phyloP scores from a whole-genome alignment of 1,140 invertebrate genomes.

The Brachystomella parvula region DNA sequence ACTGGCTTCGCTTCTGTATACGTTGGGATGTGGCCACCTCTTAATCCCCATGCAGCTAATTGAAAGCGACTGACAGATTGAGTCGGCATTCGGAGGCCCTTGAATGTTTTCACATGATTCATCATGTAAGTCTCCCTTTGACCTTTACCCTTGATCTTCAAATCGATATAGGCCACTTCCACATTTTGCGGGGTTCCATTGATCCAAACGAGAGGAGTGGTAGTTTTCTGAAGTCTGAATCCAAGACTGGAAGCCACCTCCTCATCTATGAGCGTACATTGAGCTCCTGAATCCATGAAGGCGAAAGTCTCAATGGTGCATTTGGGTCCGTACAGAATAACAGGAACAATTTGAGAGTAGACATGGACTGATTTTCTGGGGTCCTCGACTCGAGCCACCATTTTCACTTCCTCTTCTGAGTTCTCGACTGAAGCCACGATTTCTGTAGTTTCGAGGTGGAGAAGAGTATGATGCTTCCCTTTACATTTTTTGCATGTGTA shows the following conservation, averaged over 20 bases:
- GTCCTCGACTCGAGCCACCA: neutral
- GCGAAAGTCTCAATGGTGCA: neutral
- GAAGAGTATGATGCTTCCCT: constrained; percentile 12
- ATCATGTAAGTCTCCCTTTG: neutral
- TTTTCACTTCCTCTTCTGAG: neutral
- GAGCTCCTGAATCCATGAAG: neutral
- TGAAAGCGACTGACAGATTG: neutral
- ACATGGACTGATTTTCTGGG: neutral
- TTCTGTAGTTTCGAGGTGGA: neutral
- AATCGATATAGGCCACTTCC: neutral
- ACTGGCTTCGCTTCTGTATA: neutral
- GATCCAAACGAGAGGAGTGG: neutral
- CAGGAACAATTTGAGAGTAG: neutral
- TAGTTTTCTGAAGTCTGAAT: neutral
- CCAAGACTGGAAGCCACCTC: neutral
- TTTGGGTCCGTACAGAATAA: neutral
- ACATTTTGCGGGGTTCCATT: neutral
- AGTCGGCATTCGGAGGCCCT: neutral
- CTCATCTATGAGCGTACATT: neutral
- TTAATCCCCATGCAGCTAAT: neutral
- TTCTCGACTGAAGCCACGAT: neutral
- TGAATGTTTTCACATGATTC: neutral
- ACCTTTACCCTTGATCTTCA: neutral
- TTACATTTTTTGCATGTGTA: constrained; percentile 10
- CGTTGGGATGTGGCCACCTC: neutral